Evolutionary conservation across 2,888 invertebrate species (phyloP).

Genomic region (Andrena bicolor): DNA sequence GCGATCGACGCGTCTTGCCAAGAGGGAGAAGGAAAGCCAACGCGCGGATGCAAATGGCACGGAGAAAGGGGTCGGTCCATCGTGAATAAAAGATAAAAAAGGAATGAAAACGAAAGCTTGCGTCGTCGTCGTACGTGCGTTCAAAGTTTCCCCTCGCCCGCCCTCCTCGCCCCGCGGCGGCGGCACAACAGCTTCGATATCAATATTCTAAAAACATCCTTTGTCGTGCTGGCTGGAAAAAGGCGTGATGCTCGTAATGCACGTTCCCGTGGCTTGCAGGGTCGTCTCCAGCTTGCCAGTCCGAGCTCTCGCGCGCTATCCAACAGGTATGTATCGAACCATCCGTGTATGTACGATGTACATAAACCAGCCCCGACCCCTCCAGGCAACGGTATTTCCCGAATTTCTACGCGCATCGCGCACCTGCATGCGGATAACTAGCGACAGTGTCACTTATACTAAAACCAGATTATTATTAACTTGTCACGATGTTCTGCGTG

Average conservation of each 20-base stretch:
- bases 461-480: neutral
- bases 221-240: conserved; percentile 80
- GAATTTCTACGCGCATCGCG: conserved; percentile 14
- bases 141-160: conserved; percentile 64
- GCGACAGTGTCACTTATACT: neutral
- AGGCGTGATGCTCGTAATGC: conserved; percentile 72
- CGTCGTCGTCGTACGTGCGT: conserved; percentile 65
- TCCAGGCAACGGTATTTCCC: conserved; percentile 24
- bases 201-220: conserved; percentile 85
- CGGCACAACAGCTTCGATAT: conserved; percentile 79
- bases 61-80: conserved; percentile 56
- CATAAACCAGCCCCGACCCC: conserved; percentile 19
- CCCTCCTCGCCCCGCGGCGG: conserved; percentile 30
- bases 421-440: conserved; percentile 2
- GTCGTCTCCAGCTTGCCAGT: conserved; percentile 38
- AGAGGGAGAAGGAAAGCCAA: conserved; percentile 42
- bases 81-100: conserved; percentile 60
- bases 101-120: conserved; percentile 61
- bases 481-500: neutral
- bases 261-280: conserved; percentile 35
- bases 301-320: conserved; percentile 19
- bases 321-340: conserved; percentile 53
- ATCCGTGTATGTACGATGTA: conserved; percentile 13
- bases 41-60: conserved; percentile 47
- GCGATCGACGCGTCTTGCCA: conserved; percentile 62